Evolutionary conservation across 2,797 vertebrate species (phyloP), one percentile per base, ranked within the genome.

Genomic region (Morelia viridis): DNA sequence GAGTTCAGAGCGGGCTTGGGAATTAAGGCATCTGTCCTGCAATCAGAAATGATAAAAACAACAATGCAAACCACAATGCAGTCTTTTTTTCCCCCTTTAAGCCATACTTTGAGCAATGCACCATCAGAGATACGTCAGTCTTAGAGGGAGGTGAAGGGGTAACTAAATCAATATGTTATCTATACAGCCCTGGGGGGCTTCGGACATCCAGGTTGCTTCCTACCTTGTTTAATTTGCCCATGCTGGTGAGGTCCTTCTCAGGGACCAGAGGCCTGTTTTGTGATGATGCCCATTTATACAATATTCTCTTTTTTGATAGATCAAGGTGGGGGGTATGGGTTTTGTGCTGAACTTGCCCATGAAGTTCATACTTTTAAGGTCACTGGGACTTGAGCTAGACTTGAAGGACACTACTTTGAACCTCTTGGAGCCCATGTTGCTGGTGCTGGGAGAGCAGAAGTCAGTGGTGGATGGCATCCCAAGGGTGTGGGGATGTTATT

Each of bases 1-100:
- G 83, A 85, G 91, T 92, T 94, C 95, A 94, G 97, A 24, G n/a
- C 17, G 58, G 87, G 56, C 85, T 95, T 91, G 96, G 95, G 92
- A 90, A 10, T 97, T 98, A 98, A 98, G 97, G 97, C 97, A 97
- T 97, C 96, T 12, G 95, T 98, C 97, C 97, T 98, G 97, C 35
- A 97, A 95, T 6, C 87, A 97, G 92, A 93, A 97, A 94, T 84
- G 92, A 92, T 64, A 83, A 71, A 65, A 83, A 90, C 28, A 84
- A 89, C n/a, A 92, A 80, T 92, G 85, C 85, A 83, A 83, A 57
- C 12, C 15, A 65, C 71, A 88, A 1, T 28, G 41, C 22, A 11
- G 24, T 17, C 46, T 80, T 28, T 0, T 0, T 1, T 13, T 2
- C 13, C 35, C 10, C 3, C 24, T 41, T 56, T 58, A 80, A 53